Conservation (phyloP, 2,113 vertebrate genomes). For the Seriola rivoliana region DNA sequence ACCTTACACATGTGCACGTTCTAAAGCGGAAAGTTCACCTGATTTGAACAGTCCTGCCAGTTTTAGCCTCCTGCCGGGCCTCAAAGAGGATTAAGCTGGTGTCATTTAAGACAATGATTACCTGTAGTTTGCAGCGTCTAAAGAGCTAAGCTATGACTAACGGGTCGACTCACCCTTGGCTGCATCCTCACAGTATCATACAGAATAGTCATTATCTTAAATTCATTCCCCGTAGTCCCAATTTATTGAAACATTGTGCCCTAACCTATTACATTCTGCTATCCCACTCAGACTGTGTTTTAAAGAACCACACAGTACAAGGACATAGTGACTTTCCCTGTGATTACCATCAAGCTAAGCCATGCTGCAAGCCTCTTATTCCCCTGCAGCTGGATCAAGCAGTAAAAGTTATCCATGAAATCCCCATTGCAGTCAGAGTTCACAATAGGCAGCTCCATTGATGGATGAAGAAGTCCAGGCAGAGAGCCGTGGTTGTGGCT, state of each 20-base stretch:
- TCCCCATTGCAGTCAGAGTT: slow-evolving; percentile 50
- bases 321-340: slow-evolving; percentile 77
- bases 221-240: slow-evolving; percentile 30
- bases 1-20: slow-evolving; percentile 1
- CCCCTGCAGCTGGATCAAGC: slow-evolving; percentile 72
- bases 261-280: slow-evolving; percentile 18
- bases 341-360: slow-evolving; percentile 79
- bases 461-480: slow-evolving; percentile 8
- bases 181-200: slow-evolving; percentile 3
- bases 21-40: slow-evolving; percentile 46
- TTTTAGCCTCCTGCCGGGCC: slow-evolving; percentile 56
- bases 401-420: slow-evolving; percentile 73
- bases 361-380: slow-evolving; percentile 80
- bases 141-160: background rate
- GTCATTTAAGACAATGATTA: slow-evolving; percentile 64
- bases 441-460: slow-evolving; percentile 10
- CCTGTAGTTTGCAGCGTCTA: slow-evolving; percentile 20
- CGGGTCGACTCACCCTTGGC: slow-evolving; percentile 11
- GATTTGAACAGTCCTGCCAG: slow-evolving; percentile 52
- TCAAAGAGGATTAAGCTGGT: slow-evolving; percentile 75
- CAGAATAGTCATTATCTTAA: slow-evolving; percentile 18
- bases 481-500: background rate
- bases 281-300: slow-evolving; percentile 36
- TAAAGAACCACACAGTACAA: slow-evolving; percentile 60
- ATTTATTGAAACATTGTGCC: slow-evolving; percentile 31